Evolutionary conservation across 2,113 vertebrate genomes (phyloP).

Genomic region (Mellivora capensis): DNA sequence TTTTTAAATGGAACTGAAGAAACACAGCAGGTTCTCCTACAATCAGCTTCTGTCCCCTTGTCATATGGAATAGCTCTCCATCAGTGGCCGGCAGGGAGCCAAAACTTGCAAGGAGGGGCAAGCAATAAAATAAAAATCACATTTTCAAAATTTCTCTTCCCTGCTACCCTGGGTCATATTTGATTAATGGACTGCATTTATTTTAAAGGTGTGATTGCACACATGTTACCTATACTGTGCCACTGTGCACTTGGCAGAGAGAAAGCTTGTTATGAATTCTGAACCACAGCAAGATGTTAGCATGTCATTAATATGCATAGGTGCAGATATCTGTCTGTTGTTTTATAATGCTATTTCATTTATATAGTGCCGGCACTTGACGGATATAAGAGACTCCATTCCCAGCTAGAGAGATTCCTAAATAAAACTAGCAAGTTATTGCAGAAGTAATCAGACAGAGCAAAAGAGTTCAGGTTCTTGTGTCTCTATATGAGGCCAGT

Average conservation of each 20-base stretch:
- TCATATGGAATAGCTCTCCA: neutral
- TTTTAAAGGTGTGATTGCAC: conserved; percentile 38
- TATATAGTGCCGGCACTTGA: conserved; percentile 64
- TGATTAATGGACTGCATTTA: conserved; percentile 47
- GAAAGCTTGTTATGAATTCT: neutral
- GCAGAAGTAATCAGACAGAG: conserved; percentile 58
- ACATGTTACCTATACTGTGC: neutral
- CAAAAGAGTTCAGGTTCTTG: conserved; percentile 35
- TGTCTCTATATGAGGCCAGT: conserved; percentile 6
- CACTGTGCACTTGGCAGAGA: neutral
- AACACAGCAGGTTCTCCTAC: neutral
- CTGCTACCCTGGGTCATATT: neutral
- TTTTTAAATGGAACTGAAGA: neutral
- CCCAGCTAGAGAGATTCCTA: conserved; percentile 46
- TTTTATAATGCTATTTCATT: conserved; percentile 68
- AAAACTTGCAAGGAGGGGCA: conserved; percentile 3
- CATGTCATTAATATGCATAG: conserved; percentile 68
- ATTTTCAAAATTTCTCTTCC: conserved; percentile 45
- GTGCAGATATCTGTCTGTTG: conserved; percentile 57
- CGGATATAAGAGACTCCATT: conserved; percentile 46
- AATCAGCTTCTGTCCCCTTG: neutral
- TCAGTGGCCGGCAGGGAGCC: neutral
- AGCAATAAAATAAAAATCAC: conserved; percentile 58
- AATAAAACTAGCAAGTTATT: conserved; percentile 66
- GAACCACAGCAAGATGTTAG: conserved; percentile 26